These are phyloP conservation scores for Fundulus diaphanus DNA, from an alignment of 2,797 vertebrate species.

Conservation along the genomic window DNA sequence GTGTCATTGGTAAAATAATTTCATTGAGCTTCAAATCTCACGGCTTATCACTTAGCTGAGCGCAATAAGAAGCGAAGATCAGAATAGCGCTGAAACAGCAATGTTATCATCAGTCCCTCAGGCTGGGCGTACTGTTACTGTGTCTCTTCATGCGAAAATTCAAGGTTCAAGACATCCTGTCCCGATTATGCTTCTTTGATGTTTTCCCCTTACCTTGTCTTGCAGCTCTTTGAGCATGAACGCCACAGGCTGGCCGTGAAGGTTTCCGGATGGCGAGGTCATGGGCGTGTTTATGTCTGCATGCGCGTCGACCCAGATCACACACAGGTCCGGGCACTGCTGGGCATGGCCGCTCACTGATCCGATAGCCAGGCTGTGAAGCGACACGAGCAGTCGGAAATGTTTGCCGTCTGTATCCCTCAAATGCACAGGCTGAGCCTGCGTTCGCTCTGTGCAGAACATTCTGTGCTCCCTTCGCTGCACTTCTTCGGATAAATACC, in stretches of 20 bases:
- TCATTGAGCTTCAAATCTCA: no score
- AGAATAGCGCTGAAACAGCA: neutral
- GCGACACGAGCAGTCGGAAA: neutral
- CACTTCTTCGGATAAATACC: slow-evolving; percentile 73
- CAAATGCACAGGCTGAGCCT: neutral
- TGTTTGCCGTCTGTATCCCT: slow-evolving; percentile 1
- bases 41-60: no score
- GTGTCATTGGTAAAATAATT: no score
- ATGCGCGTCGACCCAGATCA: slow-evolving; percentile 98
- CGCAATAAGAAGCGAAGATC: neutral
- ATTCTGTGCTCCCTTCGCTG: neutral
- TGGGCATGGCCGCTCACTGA: slow-evolving; percentile 90
- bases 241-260: slow-evolving; percentile 94
- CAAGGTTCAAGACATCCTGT: neutral
- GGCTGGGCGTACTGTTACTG: neutral
- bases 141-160: neutral
- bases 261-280: slow-evolving; percentile 91
- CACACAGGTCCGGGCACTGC: slow-evolving; percentile 90
- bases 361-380: slow-evolving; percentile 90
- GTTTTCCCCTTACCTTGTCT: slow-evolving; percentile 86
- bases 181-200: neutral
- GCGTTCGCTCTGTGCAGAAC: neutral
- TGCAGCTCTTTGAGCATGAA: slow-evolving; percentile 95
- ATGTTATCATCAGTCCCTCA: neutral
- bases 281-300: slow-evolving; percentile 95